Evolutionary conservation across 2,113 vertebrate species (phyloP), one percentile per base, ranked within the genome.

Genomic region (Candoia aspera): DNA sequence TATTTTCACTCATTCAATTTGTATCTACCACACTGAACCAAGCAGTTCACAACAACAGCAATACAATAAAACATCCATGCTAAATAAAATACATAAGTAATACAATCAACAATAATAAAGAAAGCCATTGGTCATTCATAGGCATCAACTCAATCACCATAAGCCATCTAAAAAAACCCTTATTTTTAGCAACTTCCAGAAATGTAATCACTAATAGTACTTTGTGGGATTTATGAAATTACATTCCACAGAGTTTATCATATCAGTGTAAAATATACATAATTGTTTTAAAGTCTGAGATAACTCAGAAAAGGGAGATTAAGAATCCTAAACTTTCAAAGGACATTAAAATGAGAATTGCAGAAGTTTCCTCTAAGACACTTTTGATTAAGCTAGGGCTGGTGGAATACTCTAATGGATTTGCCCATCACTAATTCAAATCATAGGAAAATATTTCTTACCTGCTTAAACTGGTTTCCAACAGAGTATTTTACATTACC

Each of bases 401-500:
- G 33, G 73, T 42, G 37, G 73, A 8, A n/a, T 42, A 59, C 59
- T 17, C 55, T 33, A 68, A 23, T 23, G 10, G 26, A n/a, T 84
- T 92, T 26, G 46, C 42, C 33, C 57, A 62, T 21, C 21, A 79
- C 68, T 88, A 83, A 92, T 92, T 85, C 91, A 89, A 42, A 89
- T 55, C 87, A 58, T 26, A 89, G 46, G 23, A 57, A n/a, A 83
- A 84, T 15, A 88, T n/a, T 46, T 59, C 55, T 89, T 92, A 89
- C 53, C 23, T 85, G 58, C 58, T 85, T 92, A 62, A 92, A 89
- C 84, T 42, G 87, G n/a, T 59, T 89, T 29, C 24, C 85, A 17
- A 29, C 91, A 37, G 53, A 91, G 64, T 55, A 64, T 2, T 17
- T n/a, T 93, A 92, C 90, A 86, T 92, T 49, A 94, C 93, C 90